Percentiles rank a stretch among this genome's conserved stretches.
phyloP scores from a whole-genome alignment of 2,888 invertebrate genomes.

The Julus scandinavius region DNA sequence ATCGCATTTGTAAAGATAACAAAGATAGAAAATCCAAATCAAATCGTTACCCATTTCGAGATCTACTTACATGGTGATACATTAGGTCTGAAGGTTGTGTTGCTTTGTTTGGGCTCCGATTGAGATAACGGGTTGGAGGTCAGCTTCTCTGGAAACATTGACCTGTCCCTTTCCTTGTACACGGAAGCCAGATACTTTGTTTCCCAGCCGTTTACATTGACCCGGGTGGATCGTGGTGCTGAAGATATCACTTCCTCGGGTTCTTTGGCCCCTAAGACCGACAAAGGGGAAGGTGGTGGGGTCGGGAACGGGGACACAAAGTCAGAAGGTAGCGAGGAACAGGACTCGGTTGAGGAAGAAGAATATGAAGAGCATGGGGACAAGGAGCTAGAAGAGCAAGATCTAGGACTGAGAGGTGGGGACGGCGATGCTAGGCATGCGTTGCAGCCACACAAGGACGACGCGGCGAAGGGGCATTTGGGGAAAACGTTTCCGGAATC shows the following conservation, averaged over 20 bases:
- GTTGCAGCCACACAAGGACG: conserved; percentile 57
- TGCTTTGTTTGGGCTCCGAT: background rate
- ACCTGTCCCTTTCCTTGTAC: background rate
- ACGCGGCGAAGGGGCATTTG: conserved; percentile 58
- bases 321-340: conserved; percentile 6
- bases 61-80: background rate
- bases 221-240: background rate
- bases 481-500: conserved; percentile 58
- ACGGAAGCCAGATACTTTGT: background rate
- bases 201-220: background rate
- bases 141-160: background rate
- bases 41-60: no score
- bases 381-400: conserved; percentile 58
- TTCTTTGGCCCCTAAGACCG: conserved; percentile 61
- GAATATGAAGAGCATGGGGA: conserved; percentile 58
- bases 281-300: conserved; percentile 56
- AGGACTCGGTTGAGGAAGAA: conserved; percentile 57
- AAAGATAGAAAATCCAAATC: background rate
- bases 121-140: background rate
- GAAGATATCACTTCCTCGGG: background rate
- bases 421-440: conserved; percentile 61
- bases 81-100: background rate
- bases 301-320: conserved; percentile 51
- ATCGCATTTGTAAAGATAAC: background rate
- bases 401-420: conserved; percentile 59